Conservation (phyloP, 2,113 vertebrate species). For the Hydrochoerus hydrochaeris region DNA sequence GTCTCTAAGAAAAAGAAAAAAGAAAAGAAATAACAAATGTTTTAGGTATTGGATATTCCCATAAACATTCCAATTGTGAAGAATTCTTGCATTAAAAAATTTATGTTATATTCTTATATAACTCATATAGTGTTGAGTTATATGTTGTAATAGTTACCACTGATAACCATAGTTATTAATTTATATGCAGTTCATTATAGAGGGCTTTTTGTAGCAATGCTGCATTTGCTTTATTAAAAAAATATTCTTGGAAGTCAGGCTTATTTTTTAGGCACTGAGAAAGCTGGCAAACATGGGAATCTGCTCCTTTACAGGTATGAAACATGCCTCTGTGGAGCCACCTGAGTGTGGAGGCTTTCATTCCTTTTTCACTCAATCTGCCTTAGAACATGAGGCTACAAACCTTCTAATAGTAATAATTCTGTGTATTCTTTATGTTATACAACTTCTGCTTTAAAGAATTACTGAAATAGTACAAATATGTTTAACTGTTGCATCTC, state of each 20-base stretch:
- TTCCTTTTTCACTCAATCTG: background rate
- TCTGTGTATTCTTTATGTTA: background rate
- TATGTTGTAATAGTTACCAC: background rate
- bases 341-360: background rate
- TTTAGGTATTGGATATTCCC: background rate
- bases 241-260: background rate
- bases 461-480: background rate
- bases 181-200: background rate
- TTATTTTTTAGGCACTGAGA: background rate
- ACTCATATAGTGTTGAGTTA: background rate
- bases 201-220: background rate
- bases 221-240: background rate
- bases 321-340: no score
- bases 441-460: background rate
- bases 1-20: background rate
- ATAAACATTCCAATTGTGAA: background rate
- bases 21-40: background rate
- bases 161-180: background rate
- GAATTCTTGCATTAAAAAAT: background rate
- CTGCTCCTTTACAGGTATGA: background rate
- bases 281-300: background rate
- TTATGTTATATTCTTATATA: background rate
- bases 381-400: background rate
- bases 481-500: background rate
- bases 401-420: background rate